A percentile compares a stretch with the other conserved stretches of the same genome.
phyloP scores from a whole-genome alignment of 2,113 vertebrate species.

The Chunga burmeisteri region DNA sequence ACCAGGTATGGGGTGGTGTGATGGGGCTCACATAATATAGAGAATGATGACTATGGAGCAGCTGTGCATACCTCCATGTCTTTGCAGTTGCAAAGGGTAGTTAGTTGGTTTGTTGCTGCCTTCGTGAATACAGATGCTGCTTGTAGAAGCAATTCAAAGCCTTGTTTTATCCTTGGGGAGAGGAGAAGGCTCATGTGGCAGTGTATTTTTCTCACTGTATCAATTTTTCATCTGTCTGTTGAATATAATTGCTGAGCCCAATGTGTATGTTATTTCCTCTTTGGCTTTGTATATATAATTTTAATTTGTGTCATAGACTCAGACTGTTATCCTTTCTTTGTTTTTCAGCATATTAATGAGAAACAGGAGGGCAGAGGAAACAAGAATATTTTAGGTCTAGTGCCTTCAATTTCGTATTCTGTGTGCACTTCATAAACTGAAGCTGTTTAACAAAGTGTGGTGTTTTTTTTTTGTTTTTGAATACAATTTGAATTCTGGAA shows the following conservation, averaged over 20 bases:
- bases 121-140: not conserved
- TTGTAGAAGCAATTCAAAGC: not conserved
- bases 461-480: not conserved
- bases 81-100: not conserved
- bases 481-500: not conserved
- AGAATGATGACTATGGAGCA: not conserved
- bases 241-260: conserved; percentile 35
- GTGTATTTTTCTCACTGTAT: not conserved
- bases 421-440: not conserved
- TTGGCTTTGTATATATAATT: conserved; percentile 22
- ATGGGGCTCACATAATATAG: not conserved
- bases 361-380: not conserved
- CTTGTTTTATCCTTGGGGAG: not conserved
- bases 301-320: conserved; percentile 10
- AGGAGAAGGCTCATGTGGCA: not conserved
- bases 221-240: conserved; percentile 20
- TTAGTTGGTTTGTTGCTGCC: not conserved
- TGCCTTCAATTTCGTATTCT: not conserved
- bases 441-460: not conserved
- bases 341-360: conserved; percentile 25
- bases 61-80: not conserved
- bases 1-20: not conserved
- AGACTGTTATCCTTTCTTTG: not conserved
- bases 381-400: conserved; percentile 18
- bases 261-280: conserved; percentile 29